These are phyloP conservation scores for Heliothis virescens DNA, from an alignment of 1,140 invertebrate species.

Conservation along the genomic window DNA sequence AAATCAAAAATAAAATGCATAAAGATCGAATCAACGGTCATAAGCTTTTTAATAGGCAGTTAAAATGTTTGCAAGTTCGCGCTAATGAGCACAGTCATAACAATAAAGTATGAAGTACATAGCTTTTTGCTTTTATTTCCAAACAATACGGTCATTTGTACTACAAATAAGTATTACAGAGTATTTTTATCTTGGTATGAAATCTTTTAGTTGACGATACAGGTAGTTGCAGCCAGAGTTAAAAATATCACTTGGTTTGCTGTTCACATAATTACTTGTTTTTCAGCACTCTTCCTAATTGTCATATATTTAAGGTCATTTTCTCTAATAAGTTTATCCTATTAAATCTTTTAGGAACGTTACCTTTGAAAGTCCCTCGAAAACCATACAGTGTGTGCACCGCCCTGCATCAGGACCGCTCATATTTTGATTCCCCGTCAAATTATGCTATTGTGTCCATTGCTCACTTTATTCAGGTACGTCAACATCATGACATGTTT, in stretches of 20 bases:
- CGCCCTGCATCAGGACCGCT: conserved; percentile 49
- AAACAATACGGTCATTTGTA: conserved; percentile 42
- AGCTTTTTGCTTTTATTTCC: conserved; percentile 30
- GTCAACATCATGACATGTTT: conserved; percentile 78
- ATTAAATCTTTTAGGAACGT: background rate
- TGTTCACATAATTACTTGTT: background rate
- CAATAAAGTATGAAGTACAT: conserved; percentile 38
- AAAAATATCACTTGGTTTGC: background rate
- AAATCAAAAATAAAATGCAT: conserved; percentile 37
- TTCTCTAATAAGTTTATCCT: background rate
- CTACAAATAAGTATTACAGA: conserved; percentile 30
- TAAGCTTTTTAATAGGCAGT: conserved; percentile 45
- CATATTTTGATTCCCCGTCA: conserved; percentile 70
- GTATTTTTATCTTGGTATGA: background rate
- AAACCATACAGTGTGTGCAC: conserved; percentile 25
- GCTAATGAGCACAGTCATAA: conserved; percentile 35
- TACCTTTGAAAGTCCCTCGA: background rate
- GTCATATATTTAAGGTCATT: background rate
- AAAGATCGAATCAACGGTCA: conserved; percentile 38
- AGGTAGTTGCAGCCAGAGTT: background rate
- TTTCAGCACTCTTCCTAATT: background rate
- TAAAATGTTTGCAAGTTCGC: conserved; percentile 41
- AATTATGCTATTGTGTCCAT: conserved; percentile 76
- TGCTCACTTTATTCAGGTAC: conserved; percentile 63
- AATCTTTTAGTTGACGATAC: conserved; percentile 9